Base-by-base conservation (phyloP, 2,113 vertebrate species). In the Eudyptes chrysolophus region DNA sequence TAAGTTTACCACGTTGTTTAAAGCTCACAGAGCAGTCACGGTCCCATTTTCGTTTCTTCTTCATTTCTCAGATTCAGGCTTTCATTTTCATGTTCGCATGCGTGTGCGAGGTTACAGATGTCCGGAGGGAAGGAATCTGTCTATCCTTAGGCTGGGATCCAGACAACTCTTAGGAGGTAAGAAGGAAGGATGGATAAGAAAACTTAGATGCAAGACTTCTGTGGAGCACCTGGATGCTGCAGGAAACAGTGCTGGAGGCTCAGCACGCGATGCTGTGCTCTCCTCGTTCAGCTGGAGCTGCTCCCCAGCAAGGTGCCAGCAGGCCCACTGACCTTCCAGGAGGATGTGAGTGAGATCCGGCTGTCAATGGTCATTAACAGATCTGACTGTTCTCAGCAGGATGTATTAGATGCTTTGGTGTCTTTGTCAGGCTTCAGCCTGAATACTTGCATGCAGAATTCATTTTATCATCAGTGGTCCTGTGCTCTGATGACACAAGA, bases 1-100 rank as follows among this genome's bases (percentile, higher is more conserved):
- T 55, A 25, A 9, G 11, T 69, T 61, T 51, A n/a, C 13, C 6
- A 7, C 0, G 0, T 20, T 34, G 48, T 46, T 76, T 40, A 72
- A 91, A 93, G 71, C 84, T 87, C 62, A 34, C 49, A 26, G 74
- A 66, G 16, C 18, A 30, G 24, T 64, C 66, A 13, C 0, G 0
- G 61, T 61, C 24, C 29, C 20, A 13, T 51, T 91, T 74, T 64
- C 7, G 9, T 85, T 92, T 94, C 36, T 36, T 89, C 62, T 93
- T 54, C 5, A 29, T 44, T 81, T 87, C 66, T 90, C 36, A 38
- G 76, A 65, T 61, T 78, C 92, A 84, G 68, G 36, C 40, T 87
- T 79, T 84, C 65, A 87, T 76, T 72, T 89, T 34, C 61, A 27
- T 5, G 46, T 76, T 84, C 2, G 4, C 30, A 52, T 0, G 0